Evolutionary conservation across 1,140 invertebrate species (phyloP).

Genomic region (Lutraria rhynchaena): DNA sequence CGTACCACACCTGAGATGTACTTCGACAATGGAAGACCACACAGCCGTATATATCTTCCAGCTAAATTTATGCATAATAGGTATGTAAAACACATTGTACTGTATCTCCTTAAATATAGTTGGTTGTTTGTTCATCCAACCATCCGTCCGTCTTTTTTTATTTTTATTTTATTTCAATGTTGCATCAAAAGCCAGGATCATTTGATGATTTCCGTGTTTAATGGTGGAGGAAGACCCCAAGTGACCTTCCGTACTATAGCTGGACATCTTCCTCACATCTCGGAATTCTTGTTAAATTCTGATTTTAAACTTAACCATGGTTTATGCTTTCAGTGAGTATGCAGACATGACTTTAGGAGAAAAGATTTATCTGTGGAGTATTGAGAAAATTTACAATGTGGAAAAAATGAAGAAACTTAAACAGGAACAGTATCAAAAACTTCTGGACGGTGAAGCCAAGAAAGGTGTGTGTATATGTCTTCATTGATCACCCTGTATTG

Average conservation of each 20-base stretch:
- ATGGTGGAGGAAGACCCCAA: too few relatives aligned
- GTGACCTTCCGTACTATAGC: too few relatives aligned
- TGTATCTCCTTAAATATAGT: too few relatives aligned
- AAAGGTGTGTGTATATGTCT: slow-evolving; percentile 62
- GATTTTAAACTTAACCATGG: too few relatives aligned
- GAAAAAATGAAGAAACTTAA: slow-evolving; percentile 67
- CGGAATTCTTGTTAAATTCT: too few relatives aligned
- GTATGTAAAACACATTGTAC: background rate
- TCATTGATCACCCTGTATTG: too few relatives aligned
- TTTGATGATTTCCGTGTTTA: too few relatives aligned
- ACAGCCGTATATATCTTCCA: slow-evolving; percentile 30
- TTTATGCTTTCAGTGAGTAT: slow-evolving; percentile 36
- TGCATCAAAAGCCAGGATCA: too few relatives aligned
- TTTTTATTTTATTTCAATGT: too few relatives aligned
- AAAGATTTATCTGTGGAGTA: slow-evolving; percentile 68
- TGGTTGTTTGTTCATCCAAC: too few relatives aligned
- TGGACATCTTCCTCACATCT: too few relatives aligned
- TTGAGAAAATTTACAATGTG: slow-evolving; percentile 68
- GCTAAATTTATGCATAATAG: slow-evolving; percentile 33
- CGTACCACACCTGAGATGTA: background rate
- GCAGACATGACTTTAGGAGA: slow-evolving; percentile 64
- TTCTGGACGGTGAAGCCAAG: slow-evolving; percentile 59
- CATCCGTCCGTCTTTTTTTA: too few relatives aligned
- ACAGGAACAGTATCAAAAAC: slow-evolving; percentile 66
- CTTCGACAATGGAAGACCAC: background rate